Evolutionary conservation across 2,113 vertebrate genomes (phyloP).

Genomic region (Crocuta crocuta): DNA sequence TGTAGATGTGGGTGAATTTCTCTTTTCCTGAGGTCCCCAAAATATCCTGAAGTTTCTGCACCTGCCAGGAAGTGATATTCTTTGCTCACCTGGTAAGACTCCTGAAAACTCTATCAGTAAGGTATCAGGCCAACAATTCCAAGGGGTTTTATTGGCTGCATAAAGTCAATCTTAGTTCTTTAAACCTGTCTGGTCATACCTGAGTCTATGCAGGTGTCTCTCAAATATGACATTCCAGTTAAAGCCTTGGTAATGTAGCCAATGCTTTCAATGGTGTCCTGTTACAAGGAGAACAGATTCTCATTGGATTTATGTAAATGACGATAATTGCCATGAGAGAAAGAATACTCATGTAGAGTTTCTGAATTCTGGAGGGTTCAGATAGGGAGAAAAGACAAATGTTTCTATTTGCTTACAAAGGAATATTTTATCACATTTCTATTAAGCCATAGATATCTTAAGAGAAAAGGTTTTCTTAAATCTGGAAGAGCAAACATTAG

Average conservation of each 20-base stretch:
- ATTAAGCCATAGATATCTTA: not conserved
- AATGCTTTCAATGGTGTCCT: not conserved
- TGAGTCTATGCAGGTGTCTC: not conserved
- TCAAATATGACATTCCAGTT: not conserved
- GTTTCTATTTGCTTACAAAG: not conserved
- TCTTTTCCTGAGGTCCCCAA: not conserved
- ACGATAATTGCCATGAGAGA: not conserved
- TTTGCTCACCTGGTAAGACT: not conserved
- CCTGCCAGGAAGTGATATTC: not conserved
- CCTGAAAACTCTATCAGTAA: not conserved
- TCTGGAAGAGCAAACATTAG: not conserved
- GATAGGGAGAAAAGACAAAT: not conserved
- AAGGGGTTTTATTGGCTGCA: not conserved
- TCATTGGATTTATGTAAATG: not conserved
- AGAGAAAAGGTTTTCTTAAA: not conserved
- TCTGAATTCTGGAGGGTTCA: not conserved
- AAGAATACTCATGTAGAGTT: not conserved
- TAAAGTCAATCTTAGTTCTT: not conserved
- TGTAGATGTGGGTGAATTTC: not conserved
- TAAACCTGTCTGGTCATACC: not conserved
- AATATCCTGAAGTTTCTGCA: not conserved
- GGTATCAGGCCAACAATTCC: not conserved
- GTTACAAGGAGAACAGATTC: not conserved
- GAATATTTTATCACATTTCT: not conserved
- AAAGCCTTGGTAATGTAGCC: not conserved